Base-by-base conservation (phyloP, 2,113 vertebrate species). In the Alouatta palliata region DNA sequence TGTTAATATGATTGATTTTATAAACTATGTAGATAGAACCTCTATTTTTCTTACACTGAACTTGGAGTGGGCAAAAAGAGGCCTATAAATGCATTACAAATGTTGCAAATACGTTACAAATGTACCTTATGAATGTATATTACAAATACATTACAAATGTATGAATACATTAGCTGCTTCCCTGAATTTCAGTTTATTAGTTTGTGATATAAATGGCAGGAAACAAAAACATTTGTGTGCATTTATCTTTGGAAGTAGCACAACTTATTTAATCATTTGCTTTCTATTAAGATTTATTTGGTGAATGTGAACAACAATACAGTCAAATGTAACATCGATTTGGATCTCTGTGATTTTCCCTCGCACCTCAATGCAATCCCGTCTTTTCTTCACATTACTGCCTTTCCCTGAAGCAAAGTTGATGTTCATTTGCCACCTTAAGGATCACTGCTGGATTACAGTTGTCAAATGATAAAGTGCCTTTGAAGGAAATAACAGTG, bases 201-300 rank as follows among this genome's bases (percentile, higher is more conserved):
- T 77, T 89, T 70, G 10, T 91, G 43, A 76, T 75, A 77, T 73
- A 61, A 83, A 83, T 80, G 11, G 21, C 75, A 87, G 37, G 17
- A 90, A 93, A 87, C n/a, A 70, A 82, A 64, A 47, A 83, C 80
- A 49, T 66, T 54, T 35, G 32, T 45, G 20, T 92, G 87, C 21
- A 27, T 77, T 87, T 76, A 52, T 66, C 37, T 93, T 73, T 93
- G 77, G 30, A 68, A 85, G 58, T 91, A 79, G 1, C 21, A 19
- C 7, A 64, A 52, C 16, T 32, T 21, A 87, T 77, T 84, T 85
- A 90, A 85, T 58, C 17, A n/a, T 2, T 87, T 87, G 21, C 79
- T 91, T 96, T 64, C 61, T 73, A 23, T 90, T 86, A 68, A 73
- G 58, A 45, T 84, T 47, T 87, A 75, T 94, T 23, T 80, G 35